Base-by-base conservation (phyloP, 2,113 vertebrate species). In the Dasyprocta punctata region DNA sequence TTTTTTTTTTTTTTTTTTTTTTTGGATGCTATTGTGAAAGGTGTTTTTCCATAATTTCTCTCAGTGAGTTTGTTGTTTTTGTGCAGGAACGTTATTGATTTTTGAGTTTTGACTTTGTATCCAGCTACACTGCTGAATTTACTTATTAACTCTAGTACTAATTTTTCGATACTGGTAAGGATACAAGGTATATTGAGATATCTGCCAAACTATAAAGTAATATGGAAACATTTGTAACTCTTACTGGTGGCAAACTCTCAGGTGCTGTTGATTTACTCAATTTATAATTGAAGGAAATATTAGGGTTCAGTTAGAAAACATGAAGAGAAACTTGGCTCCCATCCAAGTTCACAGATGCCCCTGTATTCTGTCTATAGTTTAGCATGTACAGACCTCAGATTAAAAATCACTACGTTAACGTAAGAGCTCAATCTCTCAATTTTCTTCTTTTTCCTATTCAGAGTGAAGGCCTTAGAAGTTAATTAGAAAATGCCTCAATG, bases 321-420 rank as follows among this genome's bases (percentile, higher is more conserved):
- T 54, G 80, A 65, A 73, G 61, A 92, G 52, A 11, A 47, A 19
- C 17, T 44, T 65, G 81, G n/a, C 88, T 63, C 20, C 54, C 56
- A 92, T 3, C 20, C 60, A 61, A 84, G 30, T 61, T 90, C 77
- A 71, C 28, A 80, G 52, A 41, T 38, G 33, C 47, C 47, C 36
- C 30, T 91, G 77, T 60, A 85, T 84, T 93, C 95, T 88, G 26
- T 28, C 89, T 8, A 52, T 54, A 56, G 93, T 44, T 75, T 83
- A 28, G 69, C 22, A 73, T 65, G 36, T 54, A 41, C 11, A 2
- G 28, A 65, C 67, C 58, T 60, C 58, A 86, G 12, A 56, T 56
- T 73, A 75, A 88, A 67, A 93, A 26, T 60, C 71, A 26, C 56
- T 73, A 17, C 52, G 56, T 80, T 26, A 80, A 12, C 33, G 44